phyloP scores from a whole-genome alignment of 2,797 vertebrate species.

The Esox lucius region DNA sequence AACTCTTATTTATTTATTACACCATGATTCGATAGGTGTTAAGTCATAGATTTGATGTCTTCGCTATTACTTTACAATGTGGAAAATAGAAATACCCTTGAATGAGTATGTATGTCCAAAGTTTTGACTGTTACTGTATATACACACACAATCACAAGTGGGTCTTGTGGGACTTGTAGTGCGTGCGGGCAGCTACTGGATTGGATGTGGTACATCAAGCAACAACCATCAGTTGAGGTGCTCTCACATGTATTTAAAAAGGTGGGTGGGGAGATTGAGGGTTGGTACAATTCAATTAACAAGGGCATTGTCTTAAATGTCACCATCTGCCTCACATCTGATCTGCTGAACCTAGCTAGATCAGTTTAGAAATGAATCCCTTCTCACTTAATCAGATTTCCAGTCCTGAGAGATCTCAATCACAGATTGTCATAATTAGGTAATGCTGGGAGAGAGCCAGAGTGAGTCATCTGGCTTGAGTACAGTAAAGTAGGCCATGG shows the following conservation, averaged over 20 bases:
- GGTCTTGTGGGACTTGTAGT: no score
- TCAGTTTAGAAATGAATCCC: constrained; percentile 54
- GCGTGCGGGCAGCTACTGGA: no score
- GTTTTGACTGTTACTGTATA: no score
- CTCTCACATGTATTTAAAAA: not conserved
- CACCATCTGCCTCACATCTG: constrained; percentile 50
- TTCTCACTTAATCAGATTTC: constrained; percentile 40
- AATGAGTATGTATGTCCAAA: no score
- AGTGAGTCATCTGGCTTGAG: constrained; percentile 6
- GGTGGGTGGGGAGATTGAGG: not conserved
- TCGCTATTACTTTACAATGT: no score
- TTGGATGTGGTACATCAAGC: not conserved
- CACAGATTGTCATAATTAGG: constrained; percentile 55
- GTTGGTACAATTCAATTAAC: constrained; percentile 44
- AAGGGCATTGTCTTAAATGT: constrained; percentile 49
- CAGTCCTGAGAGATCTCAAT: constrained; percentile 40
- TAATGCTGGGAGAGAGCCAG: constrained; percentile 33
- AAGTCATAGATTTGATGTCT: no score
- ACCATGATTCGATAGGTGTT: no score
- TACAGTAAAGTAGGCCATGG: not conserved
- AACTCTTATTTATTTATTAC: no score
- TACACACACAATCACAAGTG: no score
- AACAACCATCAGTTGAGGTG: not conserved
- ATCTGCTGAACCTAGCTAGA: constrained; percentile 46
- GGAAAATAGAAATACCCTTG: no score